Base-by-base conservation (phyloP, 2,797 vertebrate genomes). In the Hydrophis major region DNA sequence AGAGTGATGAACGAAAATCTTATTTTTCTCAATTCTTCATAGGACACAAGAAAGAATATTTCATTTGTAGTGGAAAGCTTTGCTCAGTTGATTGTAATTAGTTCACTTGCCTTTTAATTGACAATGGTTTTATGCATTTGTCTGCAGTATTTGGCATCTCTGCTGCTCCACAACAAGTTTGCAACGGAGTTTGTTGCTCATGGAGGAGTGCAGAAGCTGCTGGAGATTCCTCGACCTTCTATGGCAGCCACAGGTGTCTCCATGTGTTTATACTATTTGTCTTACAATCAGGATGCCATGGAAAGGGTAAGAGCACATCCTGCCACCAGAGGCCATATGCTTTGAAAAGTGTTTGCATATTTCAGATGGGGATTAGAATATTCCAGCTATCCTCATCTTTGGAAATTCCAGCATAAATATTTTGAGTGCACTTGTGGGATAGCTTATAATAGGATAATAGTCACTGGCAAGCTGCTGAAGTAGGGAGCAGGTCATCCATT, bases 201-300 rank as follows among this genome's bases (percentile, higher is more conserved):
- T n/a, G 99, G 98, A 69, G 99, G 99, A 90, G 99, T 99, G 94
- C 99, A 99, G 93, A 99, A 99, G 95, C 96, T 99, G 96, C 97
- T 99, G 96, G 99, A 99, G 97, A 99, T 99, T 93, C 99, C 99
- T 88, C 98, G 99, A 91, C 99, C 99, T 92, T 99, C 99, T 25
- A 99, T 99, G 99, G 99, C 99, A 95, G 99, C 99, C 32, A 99
- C 99, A 8, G 99, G 99, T 89, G 99, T 99, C n/a, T 99, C 99
- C 83, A 98, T 99, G 98, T 99, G 99, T 95, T 98, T 99, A 42
- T 99, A 99, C 97, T 99, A 99, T 95, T 97, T 99, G 94, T 99
- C 99, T 11, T 99, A 99, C 96, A 99, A 99, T 96, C 99, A 99
- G 97, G 99, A 99, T 92, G 99, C 99, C 63, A 99, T 99, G 99